Evolutionary conservation across 2,113 vertebrate species (phyloP).

Genomic region (Apteryx mantelli): DNA sequence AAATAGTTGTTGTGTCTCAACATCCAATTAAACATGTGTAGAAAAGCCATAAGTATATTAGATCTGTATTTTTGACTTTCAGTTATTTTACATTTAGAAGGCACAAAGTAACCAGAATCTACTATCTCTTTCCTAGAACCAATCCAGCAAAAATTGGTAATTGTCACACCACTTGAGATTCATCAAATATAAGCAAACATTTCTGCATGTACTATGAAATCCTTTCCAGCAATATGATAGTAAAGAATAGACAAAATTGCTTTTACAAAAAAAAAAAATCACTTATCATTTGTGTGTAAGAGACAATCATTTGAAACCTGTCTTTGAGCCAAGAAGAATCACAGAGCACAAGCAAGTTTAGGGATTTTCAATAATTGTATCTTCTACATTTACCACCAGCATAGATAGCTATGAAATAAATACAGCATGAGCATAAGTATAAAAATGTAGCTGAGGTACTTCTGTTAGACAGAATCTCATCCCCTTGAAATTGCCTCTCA

Average conservation of each 20-base stretch:
- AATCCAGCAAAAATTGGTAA: not conserved
- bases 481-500: slow-evolving; percentile 65
- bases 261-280: not conserved
- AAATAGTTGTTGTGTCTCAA: slow-evolving; percentile 13
- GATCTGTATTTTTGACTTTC: not conserved
- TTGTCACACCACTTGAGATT: not conserved
- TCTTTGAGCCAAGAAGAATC: not conserved
- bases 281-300: not conserved
- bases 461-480: slow-evolving; percentile 64
- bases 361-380: slow-evolving; percentile 33
- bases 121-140: not conserved
- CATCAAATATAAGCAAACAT: not conserved
- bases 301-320: not conserved
- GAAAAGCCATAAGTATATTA: not conserved
- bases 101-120: not conserved
- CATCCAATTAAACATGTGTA: not conserved
- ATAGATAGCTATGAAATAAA: slow-evolving; percentile 62
- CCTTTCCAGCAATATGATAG: not conserved
- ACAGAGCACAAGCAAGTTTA: not conserved
- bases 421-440: slow-evolving; percentile 28
- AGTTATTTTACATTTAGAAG: not conserved
- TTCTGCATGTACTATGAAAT: not conserved
- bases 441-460: slow-evolving; percentile 54
- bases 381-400: slow-evolving; percentile 36
- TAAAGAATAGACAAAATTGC: not conserved